Evolutionary conservation across 2,113 vertebrate species (phyloP).

Genomic region (Tetrax tetrax): DNA sequence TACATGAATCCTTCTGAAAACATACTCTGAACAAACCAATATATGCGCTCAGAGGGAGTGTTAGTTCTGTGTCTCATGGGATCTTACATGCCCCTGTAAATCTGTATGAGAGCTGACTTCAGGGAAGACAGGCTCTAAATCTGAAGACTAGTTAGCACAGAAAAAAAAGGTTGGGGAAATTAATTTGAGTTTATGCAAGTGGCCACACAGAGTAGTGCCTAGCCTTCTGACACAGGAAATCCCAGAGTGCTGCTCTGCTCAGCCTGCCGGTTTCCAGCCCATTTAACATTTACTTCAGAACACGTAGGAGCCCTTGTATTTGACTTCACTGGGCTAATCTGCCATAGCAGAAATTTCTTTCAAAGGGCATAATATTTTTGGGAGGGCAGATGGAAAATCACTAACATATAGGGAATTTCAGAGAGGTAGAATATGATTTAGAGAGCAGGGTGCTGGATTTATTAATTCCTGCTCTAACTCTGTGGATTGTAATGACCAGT

Average conservation of each 20-base stretch:
- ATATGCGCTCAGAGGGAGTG: background rate
- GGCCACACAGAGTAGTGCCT: background rate
- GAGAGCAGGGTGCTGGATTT: background rate
- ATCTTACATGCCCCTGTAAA: background rate
- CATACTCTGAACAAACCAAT: background rate
- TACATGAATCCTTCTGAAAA: background rate
- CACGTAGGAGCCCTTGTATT: background rate
- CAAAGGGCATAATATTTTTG: background rate
- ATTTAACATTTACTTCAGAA: background rate
- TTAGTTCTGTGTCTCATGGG: background rate
- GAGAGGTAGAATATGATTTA: background rate
- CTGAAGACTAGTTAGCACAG: background rate
- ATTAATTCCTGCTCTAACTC: background rate
- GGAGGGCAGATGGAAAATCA: background rate
- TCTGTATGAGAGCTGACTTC: background rate
- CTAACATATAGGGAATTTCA: background rate
- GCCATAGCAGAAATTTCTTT: background rate
- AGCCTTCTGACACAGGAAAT: background rate
- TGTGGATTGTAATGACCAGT: background rate
- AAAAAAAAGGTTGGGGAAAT: background rate
- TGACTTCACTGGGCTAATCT: background rate
- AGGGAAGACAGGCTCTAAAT: background rate
- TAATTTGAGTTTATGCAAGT: background rate
- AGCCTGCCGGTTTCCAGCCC: background rate
- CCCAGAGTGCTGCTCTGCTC: background rate